Evolutionary conservation across 2,888 invertebrate species (phyloP), one percentile per base, ranked within the genome.

Genomic region (Cenopis cana): DNA sequence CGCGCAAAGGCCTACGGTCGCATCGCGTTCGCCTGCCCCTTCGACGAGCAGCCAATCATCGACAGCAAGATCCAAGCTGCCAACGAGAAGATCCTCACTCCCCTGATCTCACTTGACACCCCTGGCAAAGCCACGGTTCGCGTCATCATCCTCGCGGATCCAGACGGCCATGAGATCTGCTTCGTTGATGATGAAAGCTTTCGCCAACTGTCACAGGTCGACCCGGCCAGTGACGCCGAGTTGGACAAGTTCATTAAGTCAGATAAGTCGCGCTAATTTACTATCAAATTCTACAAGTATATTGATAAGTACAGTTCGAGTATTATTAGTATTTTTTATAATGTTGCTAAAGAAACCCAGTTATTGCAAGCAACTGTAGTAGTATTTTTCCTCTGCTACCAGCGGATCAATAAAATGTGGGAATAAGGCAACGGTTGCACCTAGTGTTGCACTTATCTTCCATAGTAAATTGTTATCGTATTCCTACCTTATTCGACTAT

Each of bases 101-200:
- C 98, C 0, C 93, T 99, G 20, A 96, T 98, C 68, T 97, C 97
- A n/a, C 91, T 99, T 75, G 98, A 98, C 82, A 99, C 99, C 0
- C 99, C 99, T 0, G 99, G 98, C 57, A 99, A 99, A 89, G 99
- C 99, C 0, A 97, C 98, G 0, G 99, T 99, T 0, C 95, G 97
- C 75, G 99, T 99, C 41, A 97, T 99, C 70, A 99, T 99, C 81
- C 93, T 99, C 3, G 98, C 98, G 1, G 99, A 99, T 94, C 99
- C 99, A 0, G 98, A 99, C 90, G 98, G 96, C 0, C 99, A 99
- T 88, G 99, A 99, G 94, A 99, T 99, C 76, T 99, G 99, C 90
- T 99, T 99, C 89, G 99, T 99, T 6, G 99, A 99, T 75, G 98
- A 99, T 80, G 98, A 99, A 93, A 98, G 97, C 49, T 99, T 98